A percentile compares a stretch with the other conserved stretches of the same genome.
Conservation (phyloP, 2,888 invertebrate species). For the Pasiphila rectangulata region DNA sequence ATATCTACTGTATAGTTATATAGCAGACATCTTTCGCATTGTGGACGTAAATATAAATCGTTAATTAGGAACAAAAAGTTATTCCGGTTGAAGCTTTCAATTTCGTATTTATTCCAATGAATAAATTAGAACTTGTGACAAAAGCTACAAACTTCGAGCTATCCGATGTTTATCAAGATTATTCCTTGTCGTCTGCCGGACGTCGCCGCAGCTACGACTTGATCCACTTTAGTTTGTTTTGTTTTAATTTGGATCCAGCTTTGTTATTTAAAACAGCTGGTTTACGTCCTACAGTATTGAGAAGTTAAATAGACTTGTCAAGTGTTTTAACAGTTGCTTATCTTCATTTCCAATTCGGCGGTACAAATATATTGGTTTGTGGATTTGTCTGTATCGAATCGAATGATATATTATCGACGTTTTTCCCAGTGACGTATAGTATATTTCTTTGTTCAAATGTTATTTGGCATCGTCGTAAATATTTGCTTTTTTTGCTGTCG, state of each 20-base stretch:
- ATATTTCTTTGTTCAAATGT: conserved; percentile 7
- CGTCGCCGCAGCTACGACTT: conserved; percentile 26
- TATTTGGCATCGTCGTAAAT: not conserved
- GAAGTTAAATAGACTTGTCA: conserved; percentile 19
- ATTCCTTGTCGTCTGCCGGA: conserved; percentile 17
- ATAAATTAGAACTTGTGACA: too few species aligned
- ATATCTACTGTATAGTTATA: too few species aligned
- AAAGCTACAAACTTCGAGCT: not conserved
- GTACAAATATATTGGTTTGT: not conserved
- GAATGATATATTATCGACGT: conserved; percentile 5
- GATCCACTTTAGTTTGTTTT: conserved; percentile 21
- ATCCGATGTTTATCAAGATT: conserved; percentile 4
- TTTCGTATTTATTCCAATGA: too few species aligned
- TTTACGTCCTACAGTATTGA: conserved; percentile 12
- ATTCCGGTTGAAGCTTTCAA: too few species aligned
- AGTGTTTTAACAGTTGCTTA: conserved; percentile 25
- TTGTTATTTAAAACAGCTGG: conserved; percentile 24
- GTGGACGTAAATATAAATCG: too few species aligned
- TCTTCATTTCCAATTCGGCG: conserved; percentile 8
- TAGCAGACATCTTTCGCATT: too few species aligned
- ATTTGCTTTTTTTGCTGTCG: not conserved
- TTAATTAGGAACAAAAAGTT: too few species aligned
- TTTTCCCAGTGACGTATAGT: not conserved
- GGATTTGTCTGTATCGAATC: not conserved
- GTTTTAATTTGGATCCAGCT: conserved; percentile 12